Conservation (phyloP, 2,797 vertebrate genomes). For the Fistularia tabacaria region DNA sequence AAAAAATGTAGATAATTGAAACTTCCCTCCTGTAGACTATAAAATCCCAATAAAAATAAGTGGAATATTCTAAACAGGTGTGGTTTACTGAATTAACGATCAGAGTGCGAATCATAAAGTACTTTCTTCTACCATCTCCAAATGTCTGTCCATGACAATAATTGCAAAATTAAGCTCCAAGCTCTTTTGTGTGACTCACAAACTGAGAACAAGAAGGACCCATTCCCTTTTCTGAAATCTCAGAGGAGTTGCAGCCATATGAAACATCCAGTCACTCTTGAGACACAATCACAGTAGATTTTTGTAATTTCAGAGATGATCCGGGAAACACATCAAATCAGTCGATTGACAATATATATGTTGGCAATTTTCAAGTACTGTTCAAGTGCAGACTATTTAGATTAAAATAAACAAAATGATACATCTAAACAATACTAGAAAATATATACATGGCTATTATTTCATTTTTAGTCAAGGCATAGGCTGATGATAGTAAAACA, state of each 20-base stretch:
- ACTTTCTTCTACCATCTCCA: neutral
- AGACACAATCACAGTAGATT: too few species aligned
- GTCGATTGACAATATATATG: conserved; percentile 12
- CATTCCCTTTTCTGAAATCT: conserved; percentile 42
- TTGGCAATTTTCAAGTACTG: conserved; percentile 12
- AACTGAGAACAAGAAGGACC: neutral
- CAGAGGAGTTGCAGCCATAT: conserved; percentile 28
- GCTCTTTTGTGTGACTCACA: too few species aligned
- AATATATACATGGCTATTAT: conserved; percentile 12
- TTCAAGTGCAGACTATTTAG: conserved; percentile 23
- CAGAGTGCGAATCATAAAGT: too few species aligned
- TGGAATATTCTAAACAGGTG: too few species aligned
- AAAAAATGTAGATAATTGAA: conserved; percentile 2
- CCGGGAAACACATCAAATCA: conserved; percentile 22
- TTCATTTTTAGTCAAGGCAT: neutral
- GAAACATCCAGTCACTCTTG: neutral
- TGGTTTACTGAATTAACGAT: too few species aligned
- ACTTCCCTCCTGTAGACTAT: conserved; percentile 10
- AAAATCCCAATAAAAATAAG: conserved; percentile 3
- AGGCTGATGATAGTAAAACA: too few species aligned
- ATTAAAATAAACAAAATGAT: conserved; percentile 18
- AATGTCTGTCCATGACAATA: too few species aligned
- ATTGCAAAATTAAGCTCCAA: too few species aligned
- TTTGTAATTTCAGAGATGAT: conserved; percentile 12
- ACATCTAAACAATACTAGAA: conserved; percentile 12